Percentiles rank a stretch among this genome's conserved stretches.
Evolutionary conservation across 2,113 vertebrate genomes (phyloP).

Genomic region (Micronisus gabar): DNA sequence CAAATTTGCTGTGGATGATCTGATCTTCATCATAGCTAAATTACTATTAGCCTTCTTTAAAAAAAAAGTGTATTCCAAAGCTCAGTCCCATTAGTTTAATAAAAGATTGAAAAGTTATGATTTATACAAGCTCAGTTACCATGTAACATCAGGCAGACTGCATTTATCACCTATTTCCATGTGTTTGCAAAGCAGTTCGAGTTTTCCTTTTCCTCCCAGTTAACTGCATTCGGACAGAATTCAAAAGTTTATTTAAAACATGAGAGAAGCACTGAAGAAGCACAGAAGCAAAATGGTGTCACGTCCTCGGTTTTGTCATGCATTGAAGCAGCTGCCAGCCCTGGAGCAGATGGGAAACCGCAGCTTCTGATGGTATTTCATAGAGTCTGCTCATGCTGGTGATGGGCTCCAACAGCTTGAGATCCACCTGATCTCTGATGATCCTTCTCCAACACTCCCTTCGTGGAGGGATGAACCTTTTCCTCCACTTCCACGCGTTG

Average conservation of each 20-base stretch:
- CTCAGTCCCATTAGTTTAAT: conserved; percentile 58
- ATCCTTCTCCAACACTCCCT: neutral
- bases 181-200: conserved; percentile 51
- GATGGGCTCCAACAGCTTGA: neutral
- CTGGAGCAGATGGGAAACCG: neutral
- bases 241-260: conserved; percentile 69
- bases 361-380: neutral
- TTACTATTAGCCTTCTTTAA: conserved; percentile 34
- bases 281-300: conserved; percentile 41
- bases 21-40: conserved; percentile 20
- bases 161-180: conserved; percentile 64
- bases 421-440: neutral
- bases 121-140: conserved; percentile 48
- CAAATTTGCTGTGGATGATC: conserved; percentile 48
- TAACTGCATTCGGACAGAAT: conserved; percentile 49
- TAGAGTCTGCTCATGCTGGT: neutral
- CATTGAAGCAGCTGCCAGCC: conserved; percentile 5
- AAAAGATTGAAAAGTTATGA: conserved; percentile 59
- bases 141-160: neutral
- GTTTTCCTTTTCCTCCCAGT: conserved; percentile 40
- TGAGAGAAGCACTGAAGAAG: conserved; percentile 53
- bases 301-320: neutral
- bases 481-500: accelerated
- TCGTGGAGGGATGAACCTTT: neutral
- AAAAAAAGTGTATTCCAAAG: conserved; percentile 18